These are phyloP conservation scores for Smutsia gigantea DNA, from an alignment of 2,797 vertebrate genomes.

Conservation along the genomic window DNA sequence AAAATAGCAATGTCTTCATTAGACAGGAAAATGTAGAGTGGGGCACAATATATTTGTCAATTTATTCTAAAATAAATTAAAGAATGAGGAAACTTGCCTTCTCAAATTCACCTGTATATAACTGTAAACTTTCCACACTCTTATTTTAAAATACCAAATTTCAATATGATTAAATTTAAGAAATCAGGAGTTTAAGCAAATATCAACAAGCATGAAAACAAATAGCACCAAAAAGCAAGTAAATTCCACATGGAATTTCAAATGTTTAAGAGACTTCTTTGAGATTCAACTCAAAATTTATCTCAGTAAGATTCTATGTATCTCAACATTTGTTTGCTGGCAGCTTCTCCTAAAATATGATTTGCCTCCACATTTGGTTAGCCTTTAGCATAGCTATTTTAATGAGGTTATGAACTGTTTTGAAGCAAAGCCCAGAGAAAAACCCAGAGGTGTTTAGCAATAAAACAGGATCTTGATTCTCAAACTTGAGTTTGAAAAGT, in stretches of 20 bases:
- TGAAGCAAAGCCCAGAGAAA: not conserved
- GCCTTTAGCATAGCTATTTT: not conserved
- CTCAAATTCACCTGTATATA: not conserved
- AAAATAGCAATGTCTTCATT: not conserved
- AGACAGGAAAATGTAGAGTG: not conserved
- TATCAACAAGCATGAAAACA: not conserved
- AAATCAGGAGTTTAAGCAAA: not conserved
- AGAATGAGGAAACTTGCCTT: not conserved
- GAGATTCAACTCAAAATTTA: not conserved
- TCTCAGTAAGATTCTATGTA: not conserved
- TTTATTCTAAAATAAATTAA: not conserved
- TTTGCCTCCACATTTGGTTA: not conserved
- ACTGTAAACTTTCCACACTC: not conserved
- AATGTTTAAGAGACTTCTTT: not conserved
- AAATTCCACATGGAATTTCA: not conserved
- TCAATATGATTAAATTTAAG: not conserved
- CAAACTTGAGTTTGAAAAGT: not conserved
- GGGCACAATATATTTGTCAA: not conserved
- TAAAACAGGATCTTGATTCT: constrained; percentile 38
- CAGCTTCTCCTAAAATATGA: not conserved
- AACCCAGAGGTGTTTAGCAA: not conserved
- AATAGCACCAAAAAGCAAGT: not conserved
- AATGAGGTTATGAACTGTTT: not conserved
- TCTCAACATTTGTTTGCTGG: not conserved
- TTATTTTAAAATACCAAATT: not conserved